Conservation (phyloP, 2,113 vertebrate genomes). For the Microcebus murinus region DNA sequence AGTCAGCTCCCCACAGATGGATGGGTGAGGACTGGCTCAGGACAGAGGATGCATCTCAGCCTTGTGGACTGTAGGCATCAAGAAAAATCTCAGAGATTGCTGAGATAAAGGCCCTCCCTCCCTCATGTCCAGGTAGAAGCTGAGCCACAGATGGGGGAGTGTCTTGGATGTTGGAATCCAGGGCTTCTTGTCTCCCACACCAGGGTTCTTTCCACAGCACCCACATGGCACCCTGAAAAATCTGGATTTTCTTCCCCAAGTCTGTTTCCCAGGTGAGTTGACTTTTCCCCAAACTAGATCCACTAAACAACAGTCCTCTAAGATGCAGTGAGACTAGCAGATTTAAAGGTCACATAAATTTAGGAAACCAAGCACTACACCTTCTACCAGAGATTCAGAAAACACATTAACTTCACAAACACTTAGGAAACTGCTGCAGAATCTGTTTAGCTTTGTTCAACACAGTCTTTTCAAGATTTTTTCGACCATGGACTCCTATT, state of each 20-base stretch:
- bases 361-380: not conserved
- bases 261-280: not conserved
- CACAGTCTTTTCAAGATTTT: not conserved
- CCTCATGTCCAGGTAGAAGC: not conserved
- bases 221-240: not conserved
- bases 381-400: not conserved
- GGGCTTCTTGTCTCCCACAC: not conserved
- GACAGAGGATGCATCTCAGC: too few relatives aligned
- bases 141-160: not conserved
- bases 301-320: not conserved
- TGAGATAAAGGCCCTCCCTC: not conserved
- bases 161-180: not conserved
- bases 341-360: not conserved
- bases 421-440: not conserved
- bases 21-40: not conserved
- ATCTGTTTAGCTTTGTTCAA: not conserved
- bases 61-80: not conserved
- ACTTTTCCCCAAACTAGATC: not conserved
- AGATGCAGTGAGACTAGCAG: not conserved
- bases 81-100: not conserved
- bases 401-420: too few relatives aligned
- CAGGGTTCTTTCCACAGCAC: not conserved
- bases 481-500: not conserved
- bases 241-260: not conserved
- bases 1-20: fast-evolving